Percentiles rank a stretch among this genome's conserved stretches.
Evolutionary conservation across 2,797 vertebrate species (phyloP).

Genomic region (Ibycter americanus): DNA sequence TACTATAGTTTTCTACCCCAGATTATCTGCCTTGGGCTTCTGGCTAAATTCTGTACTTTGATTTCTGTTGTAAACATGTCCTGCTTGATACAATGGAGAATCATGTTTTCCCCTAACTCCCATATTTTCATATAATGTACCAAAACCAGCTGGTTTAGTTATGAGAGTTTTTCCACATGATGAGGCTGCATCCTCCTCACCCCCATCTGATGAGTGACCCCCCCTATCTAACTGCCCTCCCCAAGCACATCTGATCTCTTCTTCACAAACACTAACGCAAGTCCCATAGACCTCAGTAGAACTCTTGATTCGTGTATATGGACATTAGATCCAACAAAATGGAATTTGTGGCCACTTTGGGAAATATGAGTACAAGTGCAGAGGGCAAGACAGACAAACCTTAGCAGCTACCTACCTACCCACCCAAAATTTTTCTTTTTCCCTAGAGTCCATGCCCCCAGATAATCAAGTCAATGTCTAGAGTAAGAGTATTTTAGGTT

Average conservation of each 20-base stretch:
- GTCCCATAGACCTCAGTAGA: not conserved
- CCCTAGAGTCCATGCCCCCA: not conserved
- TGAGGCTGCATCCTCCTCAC: not conserved
- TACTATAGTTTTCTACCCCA: not conserved
- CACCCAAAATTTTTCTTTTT: not conserved
- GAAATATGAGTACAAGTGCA: not conserved
- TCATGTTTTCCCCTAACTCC: not conserved
- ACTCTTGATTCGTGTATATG: not conserved
- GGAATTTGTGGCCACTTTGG: not conserved
- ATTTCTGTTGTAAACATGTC: not conserved
- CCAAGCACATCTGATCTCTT: not conserved
- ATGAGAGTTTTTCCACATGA: not conserved
- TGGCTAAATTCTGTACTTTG: not conserved
- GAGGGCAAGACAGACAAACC: not conserved
- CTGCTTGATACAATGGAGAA: not conserved
- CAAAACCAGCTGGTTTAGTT: not conserved
- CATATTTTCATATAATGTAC: not conserved
- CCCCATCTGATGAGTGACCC: not conserved
- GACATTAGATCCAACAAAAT: not conserved
- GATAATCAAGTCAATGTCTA: not conserved
- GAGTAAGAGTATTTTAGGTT: not conserved
- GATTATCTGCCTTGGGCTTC: not conserved
- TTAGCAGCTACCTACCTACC: not conserved
- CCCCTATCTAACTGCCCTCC: not conserved
- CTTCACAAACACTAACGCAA: not conserved